Evolutionary conservation across 2,888 invertebrate genomes (phyloP).

Genomic region (Melipona bicolor): DNA sequence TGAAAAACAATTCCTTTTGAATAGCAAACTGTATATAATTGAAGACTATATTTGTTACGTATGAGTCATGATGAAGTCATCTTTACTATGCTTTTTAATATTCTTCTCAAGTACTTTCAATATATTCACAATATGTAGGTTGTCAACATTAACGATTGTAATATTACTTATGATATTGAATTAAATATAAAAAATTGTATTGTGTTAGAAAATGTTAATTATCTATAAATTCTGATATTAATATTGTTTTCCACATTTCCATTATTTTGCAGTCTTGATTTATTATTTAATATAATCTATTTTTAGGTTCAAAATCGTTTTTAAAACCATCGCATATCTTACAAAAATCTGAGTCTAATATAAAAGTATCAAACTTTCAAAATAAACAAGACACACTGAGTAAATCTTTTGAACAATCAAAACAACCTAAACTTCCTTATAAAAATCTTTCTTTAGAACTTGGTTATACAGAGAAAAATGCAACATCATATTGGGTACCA

Average conservation of each 20-base stretch:
- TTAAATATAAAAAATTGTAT: not conserved
- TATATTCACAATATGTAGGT: conserved; percentile 53
- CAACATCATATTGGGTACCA: conserved; percentile 63
- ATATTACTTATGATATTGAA: conserved; percentile 36
- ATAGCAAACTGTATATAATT: conserved; percentile 36
- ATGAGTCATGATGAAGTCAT: conserved; percentile 79
- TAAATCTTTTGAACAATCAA: conserved; percentile 63
- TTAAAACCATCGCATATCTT: conserved; percentile 63
- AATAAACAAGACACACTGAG: conserved; percentile 65
- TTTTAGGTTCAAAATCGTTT: conserved; percentile 70
- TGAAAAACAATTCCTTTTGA: conserved; percentile 40
- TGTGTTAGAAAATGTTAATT: conserved; percentile 8
- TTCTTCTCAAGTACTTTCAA: conserved; percentile 69
- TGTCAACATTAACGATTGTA: conserved; percentile 50
- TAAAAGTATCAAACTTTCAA: conserved; percentile 63
- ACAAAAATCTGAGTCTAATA: conserved; percentile 63
- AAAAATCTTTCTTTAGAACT: conserved; percentile 75
- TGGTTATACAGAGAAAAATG: conserved; percentile 53
- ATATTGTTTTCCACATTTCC: not conserved
- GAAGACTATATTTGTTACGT: conserved; percentile 52
- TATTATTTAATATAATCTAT: not conserved
- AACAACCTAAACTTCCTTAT: conserved; percentile 50
- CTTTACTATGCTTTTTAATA: conserved; percentile 76
- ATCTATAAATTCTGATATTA: not conserved
- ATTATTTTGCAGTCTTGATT: not conserved